Conservation (phyloP, 2,888 invertebrate genomes). For the Dioctria linearis region DNA sequence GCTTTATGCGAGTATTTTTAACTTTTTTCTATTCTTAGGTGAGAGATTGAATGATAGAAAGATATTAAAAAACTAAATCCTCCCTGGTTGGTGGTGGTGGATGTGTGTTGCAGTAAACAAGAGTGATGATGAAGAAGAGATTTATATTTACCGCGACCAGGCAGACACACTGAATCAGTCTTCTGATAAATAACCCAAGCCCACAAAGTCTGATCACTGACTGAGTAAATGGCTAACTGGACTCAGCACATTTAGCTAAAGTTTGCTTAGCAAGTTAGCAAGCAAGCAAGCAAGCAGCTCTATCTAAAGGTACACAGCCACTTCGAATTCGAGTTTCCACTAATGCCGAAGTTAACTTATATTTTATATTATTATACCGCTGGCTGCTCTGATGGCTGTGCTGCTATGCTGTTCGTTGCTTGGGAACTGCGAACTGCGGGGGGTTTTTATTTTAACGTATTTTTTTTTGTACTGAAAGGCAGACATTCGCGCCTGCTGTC, state of each 20-base stretch:
- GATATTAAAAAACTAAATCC: constrained; percentile 21
- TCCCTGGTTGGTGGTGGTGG: not conserved
- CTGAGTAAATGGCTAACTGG: constrained; percentile 52
- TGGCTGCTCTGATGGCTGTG: too few species aligned
- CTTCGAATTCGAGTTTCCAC: constrained; percentile 47
- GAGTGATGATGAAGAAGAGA: too few species aligned
- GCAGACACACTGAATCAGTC: not conserved
- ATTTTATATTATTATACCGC: too few species aligned
- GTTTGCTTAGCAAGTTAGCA: constrained; percentile 33
- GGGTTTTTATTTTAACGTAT: constrained; percentile 19
- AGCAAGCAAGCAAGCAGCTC: constrained; percentile 1
- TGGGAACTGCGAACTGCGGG: constrained; percentile 1
- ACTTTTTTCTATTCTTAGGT: constrained; percentile 29
- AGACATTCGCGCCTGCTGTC: not conserved
- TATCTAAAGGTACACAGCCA: constrained; percentile 36
- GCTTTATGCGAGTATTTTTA: constrained; percentile 35
- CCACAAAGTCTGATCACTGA: constrained; percentile 53
- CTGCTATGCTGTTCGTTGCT: not conserved
- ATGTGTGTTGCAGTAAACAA: not conserved
- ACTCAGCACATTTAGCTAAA: constrained; percentile 37
- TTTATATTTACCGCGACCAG: not conserved
- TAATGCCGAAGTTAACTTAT: constrained; percentile 1
- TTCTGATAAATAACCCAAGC: constrained; percentile 15
- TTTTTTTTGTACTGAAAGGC: not conserved
- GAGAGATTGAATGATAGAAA: constrained; percentile 5